Base-by-base conservation (phyloP, 2,113 vertebrate genomes). In the Ctenodactylus gundi region DNA sequence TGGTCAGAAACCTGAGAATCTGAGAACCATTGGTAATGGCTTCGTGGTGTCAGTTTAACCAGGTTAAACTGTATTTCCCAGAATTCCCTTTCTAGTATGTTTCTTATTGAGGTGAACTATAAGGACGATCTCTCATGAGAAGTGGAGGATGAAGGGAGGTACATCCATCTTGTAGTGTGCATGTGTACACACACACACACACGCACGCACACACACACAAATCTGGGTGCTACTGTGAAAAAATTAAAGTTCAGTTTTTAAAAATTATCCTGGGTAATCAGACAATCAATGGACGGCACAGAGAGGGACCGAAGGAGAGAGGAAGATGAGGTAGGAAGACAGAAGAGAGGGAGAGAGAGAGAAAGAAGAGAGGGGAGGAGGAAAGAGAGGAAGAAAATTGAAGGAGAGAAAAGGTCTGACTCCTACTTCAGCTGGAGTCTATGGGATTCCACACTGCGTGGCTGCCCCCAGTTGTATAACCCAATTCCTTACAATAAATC, bases 281-380 rank as follows among this genome's bases (percentile, higher is more conserved):
- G 23, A 44, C 14, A 67, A 46, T 60, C 60, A 49, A 44, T 31
- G 41, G 46, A 70, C 49, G 14, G 58, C n/a, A 27, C 4, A 41
- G 41, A 81, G 17, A 51, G 36, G n/a, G 29, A 27, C 23, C 6
- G 13, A 44, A 5, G 5, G 34, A 34, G 21, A 51, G 7, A 27
- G n/a, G 55, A 8, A 21, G 2, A 36, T 8, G 17, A 25, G 5
- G 18, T 12, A 18, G 17, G 8, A 36, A 15, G 13, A 18, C n/a
- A 5, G 8, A 4, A 49, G 13, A 7, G 4, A 10, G 29, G 14
- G 23, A 13, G 36, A 29, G 7, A 14, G 10, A 1, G 9, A 29
- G 25, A 4, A 55, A 9, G 29, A 4, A 14, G 4, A 18, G 14
- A 27, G 20, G 11, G 14, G 23, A 6, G 7, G 8, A 6, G 0